phyloP scores from a whole-genome alignment of 1,140 invertebrate genomes.

The Grapholita molesta region DNA sequence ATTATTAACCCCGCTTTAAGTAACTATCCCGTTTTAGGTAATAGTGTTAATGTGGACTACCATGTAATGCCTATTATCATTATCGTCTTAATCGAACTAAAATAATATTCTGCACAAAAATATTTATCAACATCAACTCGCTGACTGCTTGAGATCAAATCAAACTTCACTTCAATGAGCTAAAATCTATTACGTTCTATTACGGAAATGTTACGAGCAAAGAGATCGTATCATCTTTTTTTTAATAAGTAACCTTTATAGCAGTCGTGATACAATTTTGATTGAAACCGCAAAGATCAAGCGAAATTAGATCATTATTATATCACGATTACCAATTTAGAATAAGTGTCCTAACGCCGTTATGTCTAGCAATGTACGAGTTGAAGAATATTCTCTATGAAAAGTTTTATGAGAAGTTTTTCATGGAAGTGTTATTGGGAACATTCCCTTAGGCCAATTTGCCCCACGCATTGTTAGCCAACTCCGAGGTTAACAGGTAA shows the following conservation, averaged over 20 bases:
- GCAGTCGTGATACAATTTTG: neutral
- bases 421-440: too few species aligned
- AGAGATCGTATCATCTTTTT: neutral
- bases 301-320: neutral
- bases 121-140: too few species aligned
- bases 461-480: too few species aligned
- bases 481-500: too few species aligned
- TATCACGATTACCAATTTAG: neutral
- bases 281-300: neutral
- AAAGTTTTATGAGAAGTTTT: neutral
- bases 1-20: too few species aligned
- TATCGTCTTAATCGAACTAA: too few species aligned
- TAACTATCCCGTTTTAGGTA: too few species aligned
- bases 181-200: neutral
- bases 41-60: too few species aligned
- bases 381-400: too few species aligned
- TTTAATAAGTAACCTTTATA: neutral
- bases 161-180: neutral
- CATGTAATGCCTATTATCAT: too few species aligned
- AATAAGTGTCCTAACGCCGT: neutral
- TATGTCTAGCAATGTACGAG: neutral
- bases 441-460: too few species aligned
- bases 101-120: too few species aligned
- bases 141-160: neutral
- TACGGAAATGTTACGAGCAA: neutral